phyloP scores from a whole-genome alignment of 2,797 vertebrate species.

The Mormyrops attenuatus region DNA sequence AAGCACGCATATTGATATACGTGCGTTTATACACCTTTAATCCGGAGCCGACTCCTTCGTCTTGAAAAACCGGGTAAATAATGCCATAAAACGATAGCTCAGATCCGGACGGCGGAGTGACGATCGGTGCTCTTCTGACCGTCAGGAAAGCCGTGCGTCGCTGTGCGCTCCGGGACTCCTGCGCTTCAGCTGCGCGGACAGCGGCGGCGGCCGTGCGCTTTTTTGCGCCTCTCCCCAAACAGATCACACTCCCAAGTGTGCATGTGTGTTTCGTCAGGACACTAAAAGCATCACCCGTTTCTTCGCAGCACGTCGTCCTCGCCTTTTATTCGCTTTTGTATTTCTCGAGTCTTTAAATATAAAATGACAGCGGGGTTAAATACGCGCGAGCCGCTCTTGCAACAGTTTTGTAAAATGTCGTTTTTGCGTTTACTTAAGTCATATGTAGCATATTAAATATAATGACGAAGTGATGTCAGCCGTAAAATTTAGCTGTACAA shows the following conservation, averaged over 20 bases:
- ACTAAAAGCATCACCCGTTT: neutral
- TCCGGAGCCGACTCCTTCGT: slow-evolving; percentile 27
- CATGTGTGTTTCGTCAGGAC: slow-evolving; percentile 11
- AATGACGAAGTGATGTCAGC: neutral
- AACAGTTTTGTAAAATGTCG: neutral
- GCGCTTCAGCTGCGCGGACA: neutral
- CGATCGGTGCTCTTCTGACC: slow-evolving; percentile 62
- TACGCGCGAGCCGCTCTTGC: neutral
- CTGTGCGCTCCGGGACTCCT: slow-evolving; percentile 27
- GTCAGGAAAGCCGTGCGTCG: slow-evolving; percentile 38
- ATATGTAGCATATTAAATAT: neutral
- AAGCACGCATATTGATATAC: slow-evolving; percentile 30
- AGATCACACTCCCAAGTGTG: neutral
- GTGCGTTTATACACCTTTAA: slow-evolving; percentile 28
- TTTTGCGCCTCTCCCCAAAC: slow-evolving; percentile 18
- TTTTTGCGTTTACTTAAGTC: neutral
- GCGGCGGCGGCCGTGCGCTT: neutral
- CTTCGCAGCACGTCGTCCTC: neutral
- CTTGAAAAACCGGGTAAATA: slow-evolving; percentile 41
- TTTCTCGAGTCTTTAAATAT: neutral
- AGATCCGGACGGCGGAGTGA: slow-evolving; percentile 57
- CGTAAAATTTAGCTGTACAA: neutral
- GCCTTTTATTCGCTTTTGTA: neutral
- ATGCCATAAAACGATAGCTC: slow-evolving; percentile 36
- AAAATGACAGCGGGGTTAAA: neutral